phyloP scores from a whole-genome alignment of 2,797 vertebrate genomes.

The Coregonus ussuriensis region DNA sequence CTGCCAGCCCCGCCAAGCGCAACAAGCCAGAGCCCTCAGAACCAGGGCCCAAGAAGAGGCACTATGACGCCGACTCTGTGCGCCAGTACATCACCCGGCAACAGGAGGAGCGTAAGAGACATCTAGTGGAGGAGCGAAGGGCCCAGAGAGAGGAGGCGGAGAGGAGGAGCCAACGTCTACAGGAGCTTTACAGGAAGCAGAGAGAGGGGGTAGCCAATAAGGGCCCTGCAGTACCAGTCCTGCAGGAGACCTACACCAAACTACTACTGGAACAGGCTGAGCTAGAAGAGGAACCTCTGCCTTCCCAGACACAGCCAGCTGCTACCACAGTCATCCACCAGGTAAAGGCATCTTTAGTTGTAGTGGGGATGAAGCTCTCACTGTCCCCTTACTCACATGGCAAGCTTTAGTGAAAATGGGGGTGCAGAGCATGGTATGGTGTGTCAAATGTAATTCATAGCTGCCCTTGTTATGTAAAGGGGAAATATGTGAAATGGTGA shows the following conservation, averaged over 20 bases:
- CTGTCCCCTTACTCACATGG: neutral
- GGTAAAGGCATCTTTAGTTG: neutral
- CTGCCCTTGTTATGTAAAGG: neutral
- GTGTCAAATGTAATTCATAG: neutral
- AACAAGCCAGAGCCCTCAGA: constrained; percentile 70
- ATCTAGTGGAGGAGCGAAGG: constrained; percentile 86
- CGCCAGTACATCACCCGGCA: constrained; percentile 90
- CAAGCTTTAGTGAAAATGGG: neutral
- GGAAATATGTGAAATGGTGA: neutral
- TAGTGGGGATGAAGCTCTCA: neutral
- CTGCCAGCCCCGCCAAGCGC: constrained; percentile 82
- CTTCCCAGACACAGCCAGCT: neutral
- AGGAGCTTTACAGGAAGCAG: constrained; percentile 94
- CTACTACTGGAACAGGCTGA: constrained; percentile 79
- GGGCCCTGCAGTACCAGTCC: constrained; percentile 50
- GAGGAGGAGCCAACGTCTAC: constrained; percentile 87
- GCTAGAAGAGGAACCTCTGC: constrained; percentile 70
- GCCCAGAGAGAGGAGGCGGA: constrained; percentile 87
- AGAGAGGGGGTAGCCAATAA: constrained; percentile 74
- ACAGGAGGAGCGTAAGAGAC: constrained; percentile 89
- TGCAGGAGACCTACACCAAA: constrained; percentile 90
- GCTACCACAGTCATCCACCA: neutral
- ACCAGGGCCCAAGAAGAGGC: constrained; percentile 81
- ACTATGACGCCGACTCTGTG: constrained; percentile 90
- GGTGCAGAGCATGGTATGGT: neutral